Base-by-base conservation (phyloP, 2,113 vertebrate species). In the Hepsetus odoe region DNA sequence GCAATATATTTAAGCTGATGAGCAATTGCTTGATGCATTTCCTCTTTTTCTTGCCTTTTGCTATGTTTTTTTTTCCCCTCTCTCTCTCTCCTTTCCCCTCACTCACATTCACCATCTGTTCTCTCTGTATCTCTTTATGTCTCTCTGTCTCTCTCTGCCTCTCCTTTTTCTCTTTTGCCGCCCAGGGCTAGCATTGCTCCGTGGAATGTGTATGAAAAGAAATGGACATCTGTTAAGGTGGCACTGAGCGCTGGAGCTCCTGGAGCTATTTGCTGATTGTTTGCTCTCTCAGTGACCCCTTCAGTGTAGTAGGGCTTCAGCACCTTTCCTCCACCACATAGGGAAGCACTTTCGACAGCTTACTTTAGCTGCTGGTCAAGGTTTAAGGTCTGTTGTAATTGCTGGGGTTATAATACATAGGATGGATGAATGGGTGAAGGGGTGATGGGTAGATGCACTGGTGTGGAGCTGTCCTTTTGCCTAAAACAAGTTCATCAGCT, bases 251-350 rank as follows among this genome's bases (percentile, higher is more conserved):
- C 49, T 49, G 28, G 35, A 38, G 71, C 22, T 79, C 51, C 66
- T 32, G 24, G n/a, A 49, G 49, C 35, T 71, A 71, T 44, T 73
- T 68, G 33, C 53, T 77, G 73, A 73, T 83, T 76, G 77, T 68
- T 80, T 71, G 49, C 40, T 72, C 56, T 75, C 40, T 61, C 56
- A 61, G 58, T 51, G 35, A 72, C 67, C 67, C 72, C 42, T 16
- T 59, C 67, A 67, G 49, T 61, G 66, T 68, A 68, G 77, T 80
- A 53, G 38, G 51, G 28, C 68, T 38, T 58, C 56, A 28, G 35
- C 18, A 24, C 20, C 11, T 38, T 1, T 30, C 35, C n/a, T 46
- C 65, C 38, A 40, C 64, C 79, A 20, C 26, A 58, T 46, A 76
- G 69, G 24, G 53, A 58, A 46, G 53, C 76, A 76, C 42, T 51